Conservation (phyloP, 1,140 invertebrate genomes). For the Pararge aegeria region DNA sequence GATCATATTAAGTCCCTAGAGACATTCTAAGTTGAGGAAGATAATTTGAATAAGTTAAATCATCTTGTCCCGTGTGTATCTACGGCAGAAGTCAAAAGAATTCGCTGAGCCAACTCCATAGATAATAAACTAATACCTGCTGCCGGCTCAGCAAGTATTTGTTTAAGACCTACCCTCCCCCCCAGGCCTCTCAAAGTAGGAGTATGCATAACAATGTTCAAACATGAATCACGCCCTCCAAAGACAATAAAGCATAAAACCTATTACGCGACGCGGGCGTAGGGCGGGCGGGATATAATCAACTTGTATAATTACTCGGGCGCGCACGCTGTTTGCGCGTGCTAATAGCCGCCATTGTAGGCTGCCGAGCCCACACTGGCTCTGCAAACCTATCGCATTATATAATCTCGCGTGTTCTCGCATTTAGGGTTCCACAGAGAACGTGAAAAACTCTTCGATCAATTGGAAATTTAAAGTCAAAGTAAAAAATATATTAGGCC, state of each 20-base stretch:
- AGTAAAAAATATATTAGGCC: too few species aligned
- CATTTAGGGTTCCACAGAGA: neutral
- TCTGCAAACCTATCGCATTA: slow-evolving; percentile 11
- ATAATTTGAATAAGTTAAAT: too few species aligned
- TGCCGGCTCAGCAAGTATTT: too few species aligned
- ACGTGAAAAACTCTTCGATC: neutral
- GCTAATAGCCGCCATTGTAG: slow-evolving; percentile 10
- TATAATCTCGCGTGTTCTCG: slow-evolving; percentile 5
- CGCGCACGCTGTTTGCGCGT: slow-evolving; percentile 1
- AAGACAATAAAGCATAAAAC: slow-evolving; percentile 6
- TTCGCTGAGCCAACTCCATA: too few species aligned
- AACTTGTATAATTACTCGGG: slow-evolving; percentile 14
- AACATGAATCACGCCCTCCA: slow-evolving; percentile 7
- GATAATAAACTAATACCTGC: too few species aligned
- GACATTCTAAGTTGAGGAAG: too few species aligned
- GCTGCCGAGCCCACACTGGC: neutral
- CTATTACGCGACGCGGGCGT: neutral
- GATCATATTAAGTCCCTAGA: too few species aligned
- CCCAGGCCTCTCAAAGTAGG: too few species aligned
- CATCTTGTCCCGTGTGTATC: too few species aligned
- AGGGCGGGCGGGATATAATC: slow-evolving; percentile 9
- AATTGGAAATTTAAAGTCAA: too few species aligned
- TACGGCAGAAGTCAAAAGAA: too few species aligned
- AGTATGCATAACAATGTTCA: neutral
- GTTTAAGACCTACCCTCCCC: too few species aligned